Evolutionary conservation across 2,888 invertebrate species (phyloP).

Genomic region (Bombylius discolor): DNA sequence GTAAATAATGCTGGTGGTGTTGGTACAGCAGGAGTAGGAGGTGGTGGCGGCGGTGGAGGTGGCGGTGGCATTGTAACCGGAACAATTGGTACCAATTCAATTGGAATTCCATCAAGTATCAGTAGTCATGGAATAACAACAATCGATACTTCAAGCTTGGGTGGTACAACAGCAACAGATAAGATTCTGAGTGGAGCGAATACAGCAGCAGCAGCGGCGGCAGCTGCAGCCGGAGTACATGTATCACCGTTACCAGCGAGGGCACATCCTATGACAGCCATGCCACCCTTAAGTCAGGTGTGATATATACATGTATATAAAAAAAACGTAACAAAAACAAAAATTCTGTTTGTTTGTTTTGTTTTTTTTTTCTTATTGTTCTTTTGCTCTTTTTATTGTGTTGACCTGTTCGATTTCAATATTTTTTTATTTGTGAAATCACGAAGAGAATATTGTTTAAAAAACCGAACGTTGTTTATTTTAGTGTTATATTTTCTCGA

Average conservation of each 20-base stretch:
- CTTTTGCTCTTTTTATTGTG: neutral
- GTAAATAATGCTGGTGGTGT: neutral
- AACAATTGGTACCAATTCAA: conserved; percentile 21
- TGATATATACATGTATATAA: conserved; percentile 9
- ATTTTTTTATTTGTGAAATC: no score
- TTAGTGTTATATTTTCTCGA: no score
- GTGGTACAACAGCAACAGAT: conserved; percentile 36
- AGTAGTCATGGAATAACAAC: conserved; percentile 51
- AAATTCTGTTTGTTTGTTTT: conserved; percentile 5
- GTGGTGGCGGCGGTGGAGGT: neutral
- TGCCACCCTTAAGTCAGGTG: conserved; percentile 38
- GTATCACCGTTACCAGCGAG: conserved; percentile 33
- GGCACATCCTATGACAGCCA: conserved; percentile 37
- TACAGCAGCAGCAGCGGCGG: conserved; percentile 20
- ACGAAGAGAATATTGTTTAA: no score
- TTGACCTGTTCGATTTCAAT: no score
- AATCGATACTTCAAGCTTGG: conserved; percentile 38
- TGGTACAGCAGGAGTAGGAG: neutral
- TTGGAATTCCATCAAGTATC: conserved; percentile 49
- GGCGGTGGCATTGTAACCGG: conserved; percentile 1
- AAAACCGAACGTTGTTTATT: no score
- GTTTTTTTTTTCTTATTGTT: neutral
- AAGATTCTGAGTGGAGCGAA: conserved; percentile 39
- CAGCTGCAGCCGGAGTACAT: conserved; percentile 22
- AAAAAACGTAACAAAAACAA: neutral